Evolutionary conservation across 2,888 invertebrate genomes (phyloP), one percentile per base, ranked within the genome.

Genomic region (Dasysyrphus albostriatus): DNA sequence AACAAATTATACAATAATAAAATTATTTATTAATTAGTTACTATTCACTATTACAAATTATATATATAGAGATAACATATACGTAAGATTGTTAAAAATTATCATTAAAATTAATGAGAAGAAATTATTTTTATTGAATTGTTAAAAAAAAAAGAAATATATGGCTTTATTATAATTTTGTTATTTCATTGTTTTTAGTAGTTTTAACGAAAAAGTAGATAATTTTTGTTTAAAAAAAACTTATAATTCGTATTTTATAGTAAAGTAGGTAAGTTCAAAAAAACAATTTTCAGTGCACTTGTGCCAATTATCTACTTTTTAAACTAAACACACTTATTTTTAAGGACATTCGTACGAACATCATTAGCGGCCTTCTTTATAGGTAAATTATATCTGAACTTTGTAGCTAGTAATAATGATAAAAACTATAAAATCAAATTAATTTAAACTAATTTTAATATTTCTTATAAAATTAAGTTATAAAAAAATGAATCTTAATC

Each of bases 311-410:
- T 54, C 69, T 63, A 44, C 42, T 37, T 32, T 16, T 14, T 42
- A 65, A 42, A 42, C 37, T 76, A 37, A 39, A 72, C 3, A 29
- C 29, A 72, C 8, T 54, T 32, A 54, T 29, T 47, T 12, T 24
- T 54, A 67, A 73, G 49, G 42, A 51, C 16, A 29, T 12, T 42
- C 19, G 34, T 51, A 63, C 16, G 63, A 56, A 67, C 63, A 82
- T 87, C 85, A 75, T 87, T 87, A 87, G 87, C 72, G 83, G 87
- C 87, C 83, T 83, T 87, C 65, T 67, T 63, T 6, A 76, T 85
- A 70, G 77, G 61, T 70, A 73, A 78, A 69, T 51, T 67, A 61
- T 47, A 77, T 37, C 19, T 16, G 3, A 51, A 63, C 51, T 76
- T 42, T 39, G 39, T 58, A 80, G 65, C 24, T 80, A 75, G 76